Conservation (phyloP, 1,140 invertebrate species). For the Drosophila ambigua region DNA sequence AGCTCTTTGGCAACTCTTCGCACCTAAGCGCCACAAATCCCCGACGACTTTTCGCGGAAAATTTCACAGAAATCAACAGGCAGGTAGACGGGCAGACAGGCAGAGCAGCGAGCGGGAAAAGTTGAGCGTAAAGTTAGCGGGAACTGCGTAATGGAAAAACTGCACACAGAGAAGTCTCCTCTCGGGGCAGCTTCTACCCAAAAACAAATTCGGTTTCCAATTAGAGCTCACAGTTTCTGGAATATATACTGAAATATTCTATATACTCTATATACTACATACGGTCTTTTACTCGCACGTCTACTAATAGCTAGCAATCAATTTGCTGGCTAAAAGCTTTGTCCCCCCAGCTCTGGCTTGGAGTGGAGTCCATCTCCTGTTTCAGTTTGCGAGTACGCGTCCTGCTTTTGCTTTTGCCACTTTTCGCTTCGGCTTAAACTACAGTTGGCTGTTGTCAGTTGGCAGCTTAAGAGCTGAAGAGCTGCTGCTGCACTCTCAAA, state of each 20-base stretch:
- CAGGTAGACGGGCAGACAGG: not conserved
- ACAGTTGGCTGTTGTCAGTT: conserved; percentile 19
- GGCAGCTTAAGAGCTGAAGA: conserved; percentile 24
- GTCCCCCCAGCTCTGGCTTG: not conserved
- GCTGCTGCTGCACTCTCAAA: conserved; percentile 18
- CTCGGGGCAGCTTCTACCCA: not conserved
- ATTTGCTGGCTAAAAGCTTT: conserved; percentile 31
- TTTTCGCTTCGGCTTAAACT: conserved; percentile 30
- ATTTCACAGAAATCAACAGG: conserved; percentile 9
- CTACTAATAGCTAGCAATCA: conserved; percentile 35
- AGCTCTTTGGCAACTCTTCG: conserved; percentile 22
- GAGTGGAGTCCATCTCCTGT: conserved; percentile 9
- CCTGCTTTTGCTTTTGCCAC: not conserved
- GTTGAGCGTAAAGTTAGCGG: not conserved
- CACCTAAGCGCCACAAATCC: conserved; percentile 27
- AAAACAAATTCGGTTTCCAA: conserved; percentile 38
- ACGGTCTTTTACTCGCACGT: too few species aligned
- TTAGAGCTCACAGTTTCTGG: conserved; percentile 19
- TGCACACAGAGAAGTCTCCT: not conserved
- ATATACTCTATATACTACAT: too few species aligned
- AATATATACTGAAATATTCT: conserved; percentile 2
- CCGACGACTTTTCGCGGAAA: not conserved
- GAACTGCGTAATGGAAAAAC: not conserved
- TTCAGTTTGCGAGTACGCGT: conserved; percentile 4
- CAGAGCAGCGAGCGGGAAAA: not conserved